These are phyloP conservation scores for Corythornis madagascariensis DNA, from an alignment of 2,113 vertebrate species.

Conservation along the genomic window DNA sequence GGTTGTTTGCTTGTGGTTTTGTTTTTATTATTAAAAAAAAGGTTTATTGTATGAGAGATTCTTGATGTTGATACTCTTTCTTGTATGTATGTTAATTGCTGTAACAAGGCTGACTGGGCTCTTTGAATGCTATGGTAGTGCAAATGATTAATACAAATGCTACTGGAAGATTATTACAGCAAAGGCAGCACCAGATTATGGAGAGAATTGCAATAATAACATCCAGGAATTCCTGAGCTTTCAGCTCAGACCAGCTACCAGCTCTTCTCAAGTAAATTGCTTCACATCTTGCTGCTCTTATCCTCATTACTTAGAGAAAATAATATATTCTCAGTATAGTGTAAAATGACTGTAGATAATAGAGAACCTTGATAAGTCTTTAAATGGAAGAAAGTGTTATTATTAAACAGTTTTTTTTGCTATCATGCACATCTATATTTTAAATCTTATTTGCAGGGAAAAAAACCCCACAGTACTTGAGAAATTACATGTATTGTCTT, in stretches of 20 bases:
- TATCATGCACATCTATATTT: not conserved
- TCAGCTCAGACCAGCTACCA: not conserved
- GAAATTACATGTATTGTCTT: not conserved
- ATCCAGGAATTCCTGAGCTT: constrained; percentile 6
- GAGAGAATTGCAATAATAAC: not conserved
- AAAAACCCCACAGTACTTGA: not conserved
- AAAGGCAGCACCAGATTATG: not conserved
- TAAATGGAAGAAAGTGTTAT: not conserved
- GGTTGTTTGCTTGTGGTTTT: not conserved
- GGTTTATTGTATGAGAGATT: not conserved
- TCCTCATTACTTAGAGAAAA: not conserved
- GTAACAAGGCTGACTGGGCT: not conserved
- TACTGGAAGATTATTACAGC: not conserved
- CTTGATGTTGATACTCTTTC: not conserved
- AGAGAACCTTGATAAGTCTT: not conserved
- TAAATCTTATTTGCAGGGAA: not conserved
- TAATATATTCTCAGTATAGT: not conserved
- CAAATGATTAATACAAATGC: not conserved
- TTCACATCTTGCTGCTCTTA: not conserved
- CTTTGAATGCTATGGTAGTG: not conserved
- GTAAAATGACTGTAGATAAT: not conserved
- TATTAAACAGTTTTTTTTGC: not conserved
- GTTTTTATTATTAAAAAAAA: not conserved
- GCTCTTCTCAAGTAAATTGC: not conserved
- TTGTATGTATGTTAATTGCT: not conserved